Evolutionary conservation across 2,113 vertebrate species (phyloP).

Genomic region (Potamarius usumacintae): DNA sequence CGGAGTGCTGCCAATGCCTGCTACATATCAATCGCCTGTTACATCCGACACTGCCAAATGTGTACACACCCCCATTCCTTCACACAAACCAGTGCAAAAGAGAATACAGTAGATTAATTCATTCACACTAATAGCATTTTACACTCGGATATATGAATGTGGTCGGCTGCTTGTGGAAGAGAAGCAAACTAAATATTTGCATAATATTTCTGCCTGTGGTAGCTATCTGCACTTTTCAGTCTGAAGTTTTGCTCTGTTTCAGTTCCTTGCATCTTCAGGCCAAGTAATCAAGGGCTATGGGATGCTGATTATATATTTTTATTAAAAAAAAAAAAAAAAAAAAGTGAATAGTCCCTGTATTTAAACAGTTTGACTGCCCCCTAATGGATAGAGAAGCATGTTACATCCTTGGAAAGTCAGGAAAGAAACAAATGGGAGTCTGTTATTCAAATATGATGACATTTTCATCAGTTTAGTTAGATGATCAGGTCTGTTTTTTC

Average conservation of each 20-base stretch:
- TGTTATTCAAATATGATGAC: too few species aligned
- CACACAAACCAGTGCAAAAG: not conserved
- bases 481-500: too few species aligned
- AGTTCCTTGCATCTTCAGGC: not conserved
- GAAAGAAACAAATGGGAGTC: too few species aligned
- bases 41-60: conserved; percentile 3
- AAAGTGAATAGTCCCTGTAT: not conserved
- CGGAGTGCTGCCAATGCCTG: conserved; percentile 43
- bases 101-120: conserved; percentile 26
- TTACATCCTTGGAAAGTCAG: too few species aligned
- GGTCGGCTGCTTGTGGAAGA: not conserved
- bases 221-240: not conserved
- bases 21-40: conserved; percentile 26
- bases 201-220: not conserved
- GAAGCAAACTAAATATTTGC: conserved; percentile 9
- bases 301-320: not conserved
- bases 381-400: too few species aligned
- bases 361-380: too few species aligned
- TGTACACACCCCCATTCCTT: not conserved
- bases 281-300: not conserved
- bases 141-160: not conserved
- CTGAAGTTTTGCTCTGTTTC: not conserved
- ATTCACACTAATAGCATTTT: conserved; percentile 20
- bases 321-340: not conserved
- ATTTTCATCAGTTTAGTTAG: too few species aligned